Base-by-base conservation (phyloP, 2,888 invertebrate genomes). In the Lycophotia porphyrea region DNA sequence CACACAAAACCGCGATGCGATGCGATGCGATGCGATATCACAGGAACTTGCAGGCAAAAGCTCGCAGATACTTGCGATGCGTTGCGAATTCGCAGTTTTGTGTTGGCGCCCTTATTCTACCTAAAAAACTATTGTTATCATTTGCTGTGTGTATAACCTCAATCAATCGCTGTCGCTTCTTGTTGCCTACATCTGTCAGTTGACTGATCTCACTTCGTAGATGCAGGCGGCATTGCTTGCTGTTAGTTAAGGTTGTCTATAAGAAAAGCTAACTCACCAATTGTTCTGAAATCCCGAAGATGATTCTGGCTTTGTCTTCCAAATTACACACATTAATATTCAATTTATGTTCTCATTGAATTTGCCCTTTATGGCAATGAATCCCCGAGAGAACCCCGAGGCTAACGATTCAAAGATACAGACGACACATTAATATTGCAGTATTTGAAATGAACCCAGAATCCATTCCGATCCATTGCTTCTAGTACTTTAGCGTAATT, bases 351-450 rank as follows among this genome's bases (percentile, higher is more conserved):
- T 55, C 52, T 67, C 49, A 75, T 55, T 75, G 55, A 66, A 68
- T 65, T 52, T 69, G n/a, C 39, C 67, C 44, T 78, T 74, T 72
- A 74, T 63, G 44, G 52, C 58, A 58, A 42, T 58, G 13, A 66
- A 64, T 76, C 55, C 70, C 64, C 39, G 1, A 72, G 34, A 9
- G 71, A 44, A 72, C 63, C 73, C 71, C 31, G 44, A 64, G 63
- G 74, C 73, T 52, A 66, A 47, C 66, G 24, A 52, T 67, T 81
- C 74, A 73, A 70, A 79, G 75, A 67, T 69, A 65, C 44, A 69
- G 69, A 52, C 24, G 36, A 61, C 65, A 70, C 34, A 76, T 85
- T 71, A 74, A 71, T 65, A 76, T 74, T 78, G 42, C 72, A 86
- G 68, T 79, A 64, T 79, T 75, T 81, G 61, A 76, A 63, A 64